Conservation (phyloP, 2,113 vertebrate genomes). For the human (Homo sapiens) region GRCh38 chr6:165633501-165634000, state of each 20-base stretch:
- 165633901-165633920: background rate
- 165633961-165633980: background rate
- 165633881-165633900: background rate
- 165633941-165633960: background rate
- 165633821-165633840: too few species aligned
- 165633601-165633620: background rate
- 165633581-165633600: rapidly evolving
- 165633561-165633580: background rate
- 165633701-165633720: too few species aligned
- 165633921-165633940: background rate
- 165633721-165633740: too few species aligned
- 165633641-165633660: too few species aligned
- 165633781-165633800: too few species aligned
- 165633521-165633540: background rate
- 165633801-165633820: too few species aligned
- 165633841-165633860: too few species aligned
- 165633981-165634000: background rate
- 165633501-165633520: background rate
- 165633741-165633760: too few species aligned
- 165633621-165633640: background rate
- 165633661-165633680: too few species aligned
- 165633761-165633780: too few species aligned
- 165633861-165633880: background rate
- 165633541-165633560: too few species aligned
- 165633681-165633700: too few species aligned